phyloP scores from a whole-genome alignment of 1,140 invertebrate species.

The Drosophila albomicans region DNA sequence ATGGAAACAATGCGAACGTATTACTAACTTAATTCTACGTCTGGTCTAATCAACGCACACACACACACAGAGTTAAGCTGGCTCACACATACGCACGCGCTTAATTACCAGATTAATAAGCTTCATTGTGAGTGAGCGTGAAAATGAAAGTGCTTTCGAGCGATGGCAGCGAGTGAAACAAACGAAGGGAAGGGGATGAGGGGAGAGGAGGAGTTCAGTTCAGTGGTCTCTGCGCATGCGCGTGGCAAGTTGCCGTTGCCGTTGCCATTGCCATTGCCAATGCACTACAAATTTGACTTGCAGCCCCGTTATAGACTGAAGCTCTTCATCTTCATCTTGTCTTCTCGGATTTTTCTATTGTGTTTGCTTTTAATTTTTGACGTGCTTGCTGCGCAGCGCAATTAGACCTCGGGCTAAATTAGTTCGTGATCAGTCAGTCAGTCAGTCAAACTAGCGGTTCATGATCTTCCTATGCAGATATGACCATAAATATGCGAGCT shows the following conservation, averaged over 20 bases:
- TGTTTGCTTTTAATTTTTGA: conserved; percentile 78
- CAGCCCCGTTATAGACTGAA: conserved; percentile 41
- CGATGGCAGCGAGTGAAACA: not conserved
- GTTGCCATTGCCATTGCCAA: not conserved
- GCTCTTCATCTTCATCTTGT: conserved; percentile 3
- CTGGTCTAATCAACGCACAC: conserved; percentile 56
- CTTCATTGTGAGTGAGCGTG: conserved; percentile 70
- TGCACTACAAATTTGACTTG: conserved; percentile 57
- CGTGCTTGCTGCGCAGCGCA: conserved; percentile 51
- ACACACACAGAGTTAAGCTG: conserved; percentile 15
- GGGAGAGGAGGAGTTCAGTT: conserved; percentile 23
- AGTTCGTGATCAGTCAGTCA: conserved; percentile 44
- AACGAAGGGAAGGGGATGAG: not conserved
- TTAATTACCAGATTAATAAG: conserved; percentile 77
- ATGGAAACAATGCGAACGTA: conserved; percentile 61
- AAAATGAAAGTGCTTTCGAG: conserved; percentile 72
- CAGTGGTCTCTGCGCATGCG: conserved; percentile 60
- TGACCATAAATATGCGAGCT: not conserved
- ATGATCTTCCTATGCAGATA: conserved; percentile 48
- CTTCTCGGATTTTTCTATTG: conserved; percentile 59
- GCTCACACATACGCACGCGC: conserved; percentile 23
- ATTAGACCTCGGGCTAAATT: conserved; percentile 46
- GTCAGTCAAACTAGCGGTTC: conserved; percentile 38
- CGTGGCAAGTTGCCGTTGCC: conserved; percentile 72
- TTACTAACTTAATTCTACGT: conserved; percentile 76